Evolutionary conservation across 2,113 vertebrate species (phyloP), one percentile per base, ranked within the genome.

Genomic region (Nothobranchius kuhntae): DNA sequence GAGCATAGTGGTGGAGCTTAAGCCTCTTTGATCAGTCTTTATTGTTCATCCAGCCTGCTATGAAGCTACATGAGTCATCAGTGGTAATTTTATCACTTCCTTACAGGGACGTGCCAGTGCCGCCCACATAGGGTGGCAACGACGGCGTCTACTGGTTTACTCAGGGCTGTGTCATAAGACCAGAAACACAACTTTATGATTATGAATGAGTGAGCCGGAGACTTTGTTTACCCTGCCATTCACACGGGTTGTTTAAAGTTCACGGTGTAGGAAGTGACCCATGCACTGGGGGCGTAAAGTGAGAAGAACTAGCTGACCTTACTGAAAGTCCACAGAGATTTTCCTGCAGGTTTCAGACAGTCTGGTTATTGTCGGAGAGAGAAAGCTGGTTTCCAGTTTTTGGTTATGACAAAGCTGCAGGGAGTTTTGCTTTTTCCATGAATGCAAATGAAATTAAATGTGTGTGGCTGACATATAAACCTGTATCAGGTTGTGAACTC

Each of bases 41-140:
- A 83, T 75, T 84, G 74, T 81, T 53, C 53, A 64, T 46, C 70
- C 56, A 48, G 73, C 60, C 74, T 80, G 75, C 71, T 76, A 53
- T 81, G 51, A 83, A 65, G 71, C n/a, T 50, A 24, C 12, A 46
- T 91, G 87, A 91, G 73, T 91, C 89, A 91, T 48, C 51, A 11
- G 72, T 57, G 81, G 82, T 82, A 21, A 80, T 72, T 87, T 85
- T 77, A 88, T 86, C 68, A 86, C 87, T 89, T 89, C 87, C 87
- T 83, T 80, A 68, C 53, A 26, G 52, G 8, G 75, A 83, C 73
- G 83, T 75, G 83, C 86, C 85, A 3, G 38, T 5, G 53, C 72
- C 70, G 61, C 89, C 82, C 83, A 82, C 77, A 44, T 67, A 61
- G 82, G 82, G 87, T 14, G 74, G 83, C 60, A 73, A 30, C 53